Evolutionary conservation across 2,797 vertebrate species (phyloP), one percentile per base, ranked within the genome.

Genomic region (Arvicola amphibius): DNA sequence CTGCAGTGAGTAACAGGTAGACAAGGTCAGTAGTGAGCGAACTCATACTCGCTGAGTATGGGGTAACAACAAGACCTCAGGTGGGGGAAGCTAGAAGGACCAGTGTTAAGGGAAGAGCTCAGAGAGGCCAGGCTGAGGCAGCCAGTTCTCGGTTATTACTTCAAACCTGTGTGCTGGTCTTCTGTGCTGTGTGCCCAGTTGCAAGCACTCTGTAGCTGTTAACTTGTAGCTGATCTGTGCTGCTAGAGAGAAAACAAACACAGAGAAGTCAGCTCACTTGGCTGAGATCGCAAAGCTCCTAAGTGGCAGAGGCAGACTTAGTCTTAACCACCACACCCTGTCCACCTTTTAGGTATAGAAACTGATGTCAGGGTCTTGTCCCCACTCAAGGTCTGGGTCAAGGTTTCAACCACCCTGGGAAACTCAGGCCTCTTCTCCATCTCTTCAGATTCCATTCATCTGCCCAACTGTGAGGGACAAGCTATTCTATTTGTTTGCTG

Each of bases 201-300:
- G 29, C 51, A 76, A 88, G 78, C 77, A 37, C 37, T 87, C 71
- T 14, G 12, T 23, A 79, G 51, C 37, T 40, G 29, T 32, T 46
- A 89, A 86, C 51, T 13, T 78, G 83, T 80, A 59, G 32, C n/a
- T n/a, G n/a, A n/a, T n/a, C n/a, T n/a, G n/a, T n/a, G n/a, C n/a
- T n/a, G n/a, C n/a, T n/a, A n/a, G n/a, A n/a, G 12, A 96, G 86
- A 48, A 94, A 93, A 94, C 32, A 95, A 73, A 32, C n/a, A 37
- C 43, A 46, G 56, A 74, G 40, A 94, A 37, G 63, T 79, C 69
- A 74, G 90, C 2, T 65, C 63, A 46, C 51, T 65, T 73, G 46
- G 14, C 32, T 21, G 10, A 37, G 48, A 12, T 86, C 85, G 40
- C 71, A 91, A 61, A 59, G 71, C 40, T 34, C 6, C 74, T 27